These are phyloP conservation scores for Phortica variegata DNA, from an alignment of 1,140 invertebrate genomes.

Conservation along the genomic window DNA sequence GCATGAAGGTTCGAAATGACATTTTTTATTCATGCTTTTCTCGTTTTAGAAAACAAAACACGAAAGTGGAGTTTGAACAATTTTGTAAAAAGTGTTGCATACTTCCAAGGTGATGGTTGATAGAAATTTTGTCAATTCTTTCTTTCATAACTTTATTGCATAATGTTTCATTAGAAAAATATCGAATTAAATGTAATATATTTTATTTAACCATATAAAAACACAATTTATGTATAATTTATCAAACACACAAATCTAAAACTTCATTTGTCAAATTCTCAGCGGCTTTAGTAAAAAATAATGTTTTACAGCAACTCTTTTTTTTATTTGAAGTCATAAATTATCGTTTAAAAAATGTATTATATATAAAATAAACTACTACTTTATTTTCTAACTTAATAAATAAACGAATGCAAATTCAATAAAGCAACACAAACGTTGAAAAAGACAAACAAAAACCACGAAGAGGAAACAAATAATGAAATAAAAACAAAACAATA, in stretches of 20 bases:
- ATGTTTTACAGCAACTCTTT: not conserved
- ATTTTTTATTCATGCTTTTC: no score
- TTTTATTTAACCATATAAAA: not conserved
- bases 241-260: not conserved
- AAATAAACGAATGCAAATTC: conserved; percentile 22
- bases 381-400: conserved; percentile 14
- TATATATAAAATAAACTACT: conserved; percentile 6
- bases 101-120: no score
- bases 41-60: no score
- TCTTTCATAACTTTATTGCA: not conserved
- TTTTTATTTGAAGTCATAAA: not conserved
- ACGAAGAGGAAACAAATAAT: conserved; percentile 1
- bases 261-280: no score
- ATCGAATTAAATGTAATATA: not conserved
- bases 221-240: no score
- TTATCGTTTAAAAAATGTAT: not conserved
- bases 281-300: not conserved
- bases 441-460: conserved; percentile 4
- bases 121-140: no score
- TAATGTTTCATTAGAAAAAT: not conserved
- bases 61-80: no score
- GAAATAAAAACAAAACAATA: conserved; percentile 6
- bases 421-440: conserved; percentile 3
- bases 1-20: no score
- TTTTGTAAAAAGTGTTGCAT: no score